Evolutionary conservation across 92 coral and sea anemone species (phyloP), one percentile per base, ranked within the genome.

Genomic region (Chrysogorgia sp.): DNA sequence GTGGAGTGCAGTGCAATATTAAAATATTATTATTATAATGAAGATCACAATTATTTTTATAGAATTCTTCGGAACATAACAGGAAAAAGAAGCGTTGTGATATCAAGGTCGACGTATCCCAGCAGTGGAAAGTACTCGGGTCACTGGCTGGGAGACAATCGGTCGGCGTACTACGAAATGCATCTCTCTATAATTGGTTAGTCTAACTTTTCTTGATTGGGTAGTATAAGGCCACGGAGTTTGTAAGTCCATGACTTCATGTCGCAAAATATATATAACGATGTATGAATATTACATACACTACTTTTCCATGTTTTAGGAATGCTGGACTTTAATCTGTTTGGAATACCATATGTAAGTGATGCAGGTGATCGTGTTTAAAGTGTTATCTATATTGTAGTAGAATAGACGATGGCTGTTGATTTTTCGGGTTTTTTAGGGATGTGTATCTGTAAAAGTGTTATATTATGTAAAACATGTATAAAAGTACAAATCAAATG

Each of bases 331-430:
- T 93, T 93, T 68, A 93, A 91, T 80, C 78, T 93, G 7, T 93
- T 93, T 83, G 98, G 98, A 20, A 89, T 93, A 41, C 98, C 98
- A 28, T 91, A 91, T 50, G 97, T 93, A 83, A 88, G 97, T 93
- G 75, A 2, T 15, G 10, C 43, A 37, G 12, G 43, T 37, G 43
- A 37, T 37, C 43, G 43, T 12, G 5, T 37, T 37, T 37, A 12
- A 37, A 5, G 43, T 37, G 43, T 37, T 37, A n/a, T n/a, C n/a
- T n/a, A n/a, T n/a, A n/a, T n/a, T n/a, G n/a, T n/a, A n/a, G n/a
- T n/a, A n/a, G n/a, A n/a, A n/a, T n/a, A n/a, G n/a, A n/a, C n/a
- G n/a, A n/a, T n/a, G n/a, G n/a, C n/a, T n/a, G n/a, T n/a, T n/a
- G n/a, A n/a, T n/a, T n/a, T n/a, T n/a, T n/a, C n/a, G n/a, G n/a